Base-by-base conservation (phyloP, 2,888 invertebrate species). In the Helicoverpa assulta region DNA sequence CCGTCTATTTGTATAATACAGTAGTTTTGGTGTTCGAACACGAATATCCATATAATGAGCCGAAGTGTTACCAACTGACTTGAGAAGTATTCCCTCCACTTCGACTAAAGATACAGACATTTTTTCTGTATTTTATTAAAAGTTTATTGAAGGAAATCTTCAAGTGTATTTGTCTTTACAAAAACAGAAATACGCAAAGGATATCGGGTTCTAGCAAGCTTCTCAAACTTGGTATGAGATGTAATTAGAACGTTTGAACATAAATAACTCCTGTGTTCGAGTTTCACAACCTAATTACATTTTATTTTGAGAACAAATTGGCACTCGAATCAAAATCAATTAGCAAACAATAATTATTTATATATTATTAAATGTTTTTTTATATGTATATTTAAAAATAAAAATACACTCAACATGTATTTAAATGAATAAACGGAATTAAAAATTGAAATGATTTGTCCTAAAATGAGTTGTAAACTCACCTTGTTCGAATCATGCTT, bases 1-100 rank as follows among this genome's bases (percentile, higher is more conserved):
- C 76, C 40, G 52, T 51, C 65, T 52, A 82, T 82, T 82, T 82
- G 67, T 78, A 70, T 79, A 73, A 78, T 79, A 63, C 70, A 55
- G 68, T 58, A 60, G 57, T 68, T 78, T 72, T 59, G 61, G 40
- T 47, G 37, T 26, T 52, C 55, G 53, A 68, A 63, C 68, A 50
- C 43, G 67, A 79, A 82, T 79, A 66, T 55, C 57, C 40, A 62
- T 64, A 74, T 78, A 79, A 79, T 79, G 82, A 80, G 75, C 70
- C 70, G 57, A 80, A 57, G 74, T 68, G 50, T 73, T 78, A 54
- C 52, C 18, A 14, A 60, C 56, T 77, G 62, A 60, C 77, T 70
- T 80, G 40, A 26, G 37, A 78, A 71, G 78, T 70, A 26, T 59
- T 76, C 63, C 61, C 53, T 51, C 12, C 18, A 76, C 8, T 18